Percentiles rank a stretch among this genome's conserved stretches.
These are phyloP conservation scores for Chromoteleia sp. DNA, from an alignment of 2,888 invertebrate genomes.

Conservation along the genomic window DNA sequence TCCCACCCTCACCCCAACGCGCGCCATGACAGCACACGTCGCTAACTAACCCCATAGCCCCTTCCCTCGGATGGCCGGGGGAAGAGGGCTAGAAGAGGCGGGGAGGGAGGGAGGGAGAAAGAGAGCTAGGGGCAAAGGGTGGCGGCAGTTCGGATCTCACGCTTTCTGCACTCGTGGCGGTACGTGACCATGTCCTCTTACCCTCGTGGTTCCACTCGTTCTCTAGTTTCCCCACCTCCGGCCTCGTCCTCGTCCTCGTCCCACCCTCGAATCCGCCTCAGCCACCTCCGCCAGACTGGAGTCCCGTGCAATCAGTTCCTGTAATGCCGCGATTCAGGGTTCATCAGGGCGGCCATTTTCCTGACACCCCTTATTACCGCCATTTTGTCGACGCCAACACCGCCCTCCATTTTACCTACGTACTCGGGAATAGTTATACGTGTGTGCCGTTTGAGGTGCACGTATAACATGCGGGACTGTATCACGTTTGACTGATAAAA, in stretches of 20 bases:
- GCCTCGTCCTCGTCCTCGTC: conserved; percentile 13
- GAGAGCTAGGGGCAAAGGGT: conserved; percentile 39
- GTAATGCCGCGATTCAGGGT: conserved; percentile 82
- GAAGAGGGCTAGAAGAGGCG: conserved; percentile 24
- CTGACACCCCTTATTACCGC: conserved; percentile 82
- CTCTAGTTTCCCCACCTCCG: conserved; percentile 46
- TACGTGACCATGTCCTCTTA: conserved; percentile 74
- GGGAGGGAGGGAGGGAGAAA: conserved; percentile 33
- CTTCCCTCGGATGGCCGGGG: conserved; percentile 61
- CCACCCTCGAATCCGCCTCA: conserved; percentile 50
- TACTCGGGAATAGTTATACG: conserved; percentile 33
- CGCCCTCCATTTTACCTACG: conserved; percentile 53
- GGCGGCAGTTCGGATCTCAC: conserved; percentile 64
- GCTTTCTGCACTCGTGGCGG: conserved; percentile 62
- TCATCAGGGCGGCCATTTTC: conserved; percentile 82
- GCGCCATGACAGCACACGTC: conserved; percentile 75
- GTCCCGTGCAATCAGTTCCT: conserved; percentile 80
- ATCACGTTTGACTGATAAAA: conserved; percentile 20
- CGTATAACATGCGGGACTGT: background rate
- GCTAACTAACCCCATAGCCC: conserved; percentile 77
- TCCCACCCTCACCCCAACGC: too few relatives aligned
- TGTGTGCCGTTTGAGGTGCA: conserved; percentile 17
- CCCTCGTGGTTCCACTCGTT: conserved; percentile 67
- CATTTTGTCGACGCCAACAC: conserved; percentile 78
- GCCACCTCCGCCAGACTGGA: conserved; percentile 71